Base-by-base conservation (phyloP, 2,113 vertebrate species). In the Nestor notabilis region DNA sequence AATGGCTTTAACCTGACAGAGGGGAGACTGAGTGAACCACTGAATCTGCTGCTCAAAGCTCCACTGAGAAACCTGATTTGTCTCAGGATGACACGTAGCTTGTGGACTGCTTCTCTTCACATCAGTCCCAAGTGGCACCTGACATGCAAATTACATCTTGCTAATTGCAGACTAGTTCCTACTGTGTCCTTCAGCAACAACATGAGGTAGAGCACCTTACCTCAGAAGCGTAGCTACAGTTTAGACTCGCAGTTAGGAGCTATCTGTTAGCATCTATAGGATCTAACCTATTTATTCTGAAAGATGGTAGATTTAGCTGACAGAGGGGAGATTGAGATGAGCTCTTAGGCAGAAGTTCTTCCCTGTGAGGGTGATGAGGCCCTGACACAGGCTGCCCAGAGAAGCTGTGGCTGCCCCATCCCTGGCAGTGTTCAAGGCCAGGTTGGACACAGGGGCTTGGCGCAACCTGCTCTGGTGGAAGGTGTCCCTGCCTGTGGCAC, bases 141-240 rank as follows among this genome's bases (percentile, higher is more conserved):
- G 7, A 5, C 27, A 50, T 24, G 14, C 1, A 0, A 78, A 31
- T 46, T 68, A 11, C 0, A 1, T 29, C n/a, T 47, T 37, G 11
- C 7, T 41, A 24, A 23, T 41, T 77, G 37, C 21, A 83, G 41
- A 27, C 11, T 14, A 37, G 6, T 9, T 90, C 20, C 5, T 44
- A 3, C 9, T 21, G 8, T 17, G 11, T 39, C 39, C 41, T 63
- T 69, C 37, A 29, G 7, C 11, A 52, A n/a, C n/a, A n/a, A 21
- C n/a, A 35, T 9, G n/a, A 50, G 21, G 16, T 8, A 60, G 6
- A 83, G 2, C 12, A 7, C 15, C n/a, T 56, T 31, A 20, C 11
- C 41, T 18, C 6, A 39, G 29, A 56, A 20, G 10, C 13, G 33
- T 5, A 46, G 69, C 17, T 29, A 28, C 2, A 13, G 35, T 16